Conservation (phyloP, 1,140 invertebrate genomes). For the Drosophila kanapiae region DNA sequence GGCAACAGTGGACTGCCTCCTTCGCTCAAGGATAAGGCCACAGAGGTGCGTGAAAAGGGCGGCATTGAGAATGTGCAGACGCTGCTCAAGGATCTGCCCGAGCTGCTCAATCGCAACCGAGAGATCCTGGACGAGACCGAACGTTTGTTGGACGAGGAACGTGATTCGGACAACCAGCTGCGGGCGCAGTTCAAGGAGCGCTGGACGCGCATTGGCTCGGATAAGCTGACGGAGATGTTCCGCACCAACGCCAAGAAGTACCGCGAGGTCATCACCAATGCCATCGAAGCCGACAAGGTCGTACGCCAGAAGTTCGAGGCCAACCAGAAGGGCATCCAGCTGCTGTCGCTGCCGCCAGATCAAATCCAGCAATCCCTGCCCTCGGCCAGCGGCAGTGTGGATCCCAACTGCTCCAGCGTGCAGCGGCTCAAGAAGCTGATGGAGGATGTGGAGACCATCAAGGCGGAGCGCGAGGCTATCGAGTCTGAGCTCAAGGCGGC, state of each 20-base stretch:
- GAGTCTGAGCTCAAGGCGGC: conserved; percentile 95
- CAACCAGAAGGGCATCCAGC: conserved; percentile 92
- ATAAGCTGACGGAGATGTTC: conserved; percentile 95
- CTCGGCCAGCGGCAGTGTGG: conserved; percentile 86
- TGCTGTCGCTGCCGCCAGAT: conserved; percentile 91
- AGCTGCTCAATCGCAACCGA: conserved; percentile 95
- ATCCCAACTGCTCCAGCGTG: conserved; percentile 88
- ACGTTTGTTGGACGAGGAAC: conserved; percentile 95
- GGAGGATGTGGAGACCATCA: conserved; percentile 94
- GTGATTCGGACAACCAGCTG: conserved; percentile 94
- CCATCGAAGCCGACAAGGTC: conserved; percentile 90
- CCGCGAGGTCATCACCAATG: conserved; percentile 96
- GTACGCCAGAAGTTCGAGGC: conserved; percentile 95
- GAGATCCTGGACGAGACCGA: conserved; percentile 98
- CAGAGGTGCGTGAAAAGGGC: conserved; percentile 89
- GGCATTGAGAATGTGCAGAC: conserved; percentile 88
- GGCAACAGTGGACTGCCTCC: conserved; percentile 92
- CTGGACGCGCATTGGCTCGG: conserved; percentile 96
- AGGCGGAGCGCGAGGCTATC: conserved; percentile 94
- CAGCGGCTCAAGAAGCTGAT: conserved; percentile 92
- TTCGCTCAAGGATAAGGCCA: conserved; percentile 95
- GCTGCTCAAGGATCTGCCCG: conserved; percentile 93
- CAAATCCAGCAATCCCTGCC: conserved; percentile 89
- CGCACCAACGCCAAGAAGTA: conserved; percentile 95
- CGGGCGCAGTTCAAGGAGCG: conserved; percentile 95